A percentile compares a stretch with the other conserved stretches of the same genome.
phyloP scores from a whole-genome alignment of 2,113 vertebrate genomes.

The Leptobrachium ailaonicum region DNA sequence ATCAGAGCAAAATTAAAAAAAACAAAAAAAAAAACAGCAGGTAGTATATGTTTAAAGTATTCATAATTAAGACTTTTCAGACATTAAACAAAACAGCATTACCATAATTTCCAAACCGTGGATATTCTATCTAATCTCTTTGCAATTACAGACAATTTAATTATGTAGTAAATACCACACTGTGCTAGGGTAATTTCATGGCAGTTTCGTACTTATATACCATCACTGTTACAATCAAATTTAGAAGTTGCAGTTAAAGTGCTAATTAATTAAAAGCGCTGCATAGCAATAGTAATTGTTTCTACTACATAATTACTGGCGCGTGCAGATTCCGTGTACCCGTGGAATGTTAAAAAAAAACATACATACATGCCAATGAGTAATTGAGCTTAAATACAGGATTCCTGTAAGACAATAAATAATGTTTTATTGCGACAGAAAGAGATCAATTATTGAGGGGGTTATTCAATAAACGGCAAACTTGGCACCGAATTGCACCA shows the following conservation, averaged over 20 bases:
- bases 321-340: conserved; percentile 33
- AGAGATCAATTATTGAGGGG: not conserved
- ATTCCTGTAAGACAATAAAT: not conserved
- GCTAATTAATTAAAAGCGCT: conserved; percentile 49
- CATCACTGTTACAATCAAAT: conserved; percentile 48
- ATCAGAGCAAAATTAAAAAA: no score
- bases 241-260: conserved; percentile 48
- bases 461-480: no score
- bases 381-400: not conserved
- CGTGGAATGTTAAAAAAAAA: conserved; percentile 33
- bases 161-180: conserved; percentile 48
- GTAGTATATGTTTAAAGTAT: conserved; percentile 16
- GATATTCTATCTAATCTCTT: conserved; percentile 46
- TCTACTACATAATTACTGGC: conserved; percentile 50
- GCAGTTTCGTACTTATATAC: conserved; percentile 41
- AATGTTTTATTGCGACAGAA: not conserved
- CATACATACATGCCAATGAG: conserved; percentile 35
- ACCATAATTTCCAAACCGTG: conserved; percentile 35
- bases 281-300: conserved; percentile 45
- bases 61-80: conserved; percentile 30
- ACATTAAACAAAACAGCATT: conserved; percentile 47
- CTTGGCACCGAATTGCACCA: no score
- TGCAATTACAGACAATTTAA: conserved; percentile 50
- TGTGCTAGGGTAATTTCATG: conserved; percentile 48
- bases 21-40: not conserved